These are phyloP conservation scores for Bombyx huttoni DNA, from an alignment of 2,888 invertebrate species.

Conservation along the genomic window DNA sequence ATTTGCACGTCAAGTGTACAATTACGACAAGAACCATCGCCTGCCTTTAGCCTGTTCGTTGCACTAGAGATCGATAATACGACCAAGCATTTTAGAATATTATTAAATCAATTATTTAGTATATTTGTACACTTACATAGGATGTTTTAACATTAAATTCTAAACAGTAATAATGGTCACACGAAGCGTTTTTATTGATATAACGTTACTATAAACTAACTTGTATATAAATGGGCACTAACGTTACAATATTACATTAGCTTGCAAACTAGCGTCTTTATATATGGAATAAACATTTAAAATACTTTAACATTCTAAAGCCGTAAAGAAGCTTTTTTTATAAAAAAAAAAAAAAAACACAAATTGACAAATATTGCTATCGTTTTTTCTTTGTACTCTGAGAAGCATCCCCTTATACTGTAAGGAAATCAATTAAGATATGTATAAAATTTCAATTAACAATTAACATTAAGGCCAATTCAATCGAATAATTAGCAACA, in stretches of 20 bases:
- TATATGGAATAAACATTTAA: background rate
- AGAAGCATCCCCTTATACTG: background rate
- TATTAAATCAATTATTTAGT: background rate
- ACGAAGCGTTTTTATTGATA: background rate
- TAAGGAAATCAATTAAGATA: background rate
- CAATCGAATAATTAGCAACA: background rate
- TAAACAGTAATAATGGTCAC: background rate
- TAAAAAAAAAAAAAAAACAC: background rate
- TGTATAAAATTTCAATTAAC: background rate
- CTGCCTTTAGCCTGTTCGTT: background rate
- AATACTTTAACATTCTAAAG: background rate
- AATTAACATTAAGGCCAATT: background rate
- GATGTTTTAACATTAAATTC: background rate
- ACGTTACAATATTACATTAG: background rate
- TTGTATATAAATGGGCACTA: background rate
- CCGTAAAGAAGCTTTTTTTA: background rate
- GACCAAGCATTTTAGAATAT: background rate
- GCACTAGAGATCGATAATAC: background rate
- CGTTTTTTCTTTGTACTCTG: background rate
- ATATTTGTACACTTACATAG: too few species aligned
- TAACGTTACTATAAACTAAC: background rate
- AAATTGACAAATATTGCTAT: background rate
- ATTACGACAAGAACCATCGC: background rate
- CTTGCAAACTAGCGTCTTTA: background rate
- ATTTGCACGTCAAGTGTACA: background rate